Evolutionary conservation across 2,113 vertebrate genomes (phyloP).

Genomic region (Campylomormyrus numenius): DNA sequence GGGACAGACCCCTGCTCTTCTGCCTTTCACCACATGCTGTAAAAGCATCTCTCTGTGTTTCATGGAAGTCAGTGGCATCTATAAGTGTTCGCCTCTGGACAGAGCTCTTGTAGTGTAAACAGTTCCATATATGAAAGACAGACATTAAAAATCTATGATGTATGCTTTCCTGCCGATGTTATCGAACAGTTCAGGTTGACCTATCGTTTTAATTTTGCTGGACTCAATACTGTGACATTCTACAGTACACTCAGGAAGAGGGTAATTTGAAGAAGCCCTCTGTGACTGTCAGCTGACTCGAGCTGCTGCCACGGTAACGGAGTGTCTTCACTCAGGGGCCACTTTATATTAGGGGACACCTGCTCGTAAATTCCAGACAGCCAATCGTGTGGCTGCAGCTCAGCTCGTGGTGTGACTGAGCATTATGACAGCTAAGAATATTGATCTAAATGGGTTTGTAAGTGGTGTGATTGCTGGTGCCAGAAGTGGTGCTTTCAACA

Average conservation of each 20-base stretch:
- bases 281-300: background rate
- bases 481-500: background rate
- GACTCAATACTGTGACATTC: background rate
- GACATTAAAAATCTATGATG: background rate
- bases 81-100: background rate
- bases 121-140: background rate
- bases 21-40: background rate
- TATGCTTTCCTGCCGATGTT: background rate
- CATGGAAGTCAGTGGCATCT: background rate
- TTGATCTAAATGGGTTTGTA: background rate
- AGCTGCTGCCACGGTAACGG: background rate
- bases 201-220: constrained; percentile 11
- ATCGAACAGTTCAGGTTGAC: background rate
- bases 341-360: background rate
- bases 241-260: background rate
- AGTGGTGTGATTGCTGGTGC: background rate
- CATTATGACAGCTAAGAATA: background rate
- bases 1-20: background rate
- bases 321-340: background rate
- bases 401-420: background rate
- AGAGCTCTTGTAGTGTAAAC: background rate
- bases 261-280: background rate
- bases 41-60: background rate
- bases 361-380: background rate
- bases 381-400: background rate